phyloP scores from a whole-genome alignment of 2,888 invertebrate genomes.

The Dione vanillae region DNA sequence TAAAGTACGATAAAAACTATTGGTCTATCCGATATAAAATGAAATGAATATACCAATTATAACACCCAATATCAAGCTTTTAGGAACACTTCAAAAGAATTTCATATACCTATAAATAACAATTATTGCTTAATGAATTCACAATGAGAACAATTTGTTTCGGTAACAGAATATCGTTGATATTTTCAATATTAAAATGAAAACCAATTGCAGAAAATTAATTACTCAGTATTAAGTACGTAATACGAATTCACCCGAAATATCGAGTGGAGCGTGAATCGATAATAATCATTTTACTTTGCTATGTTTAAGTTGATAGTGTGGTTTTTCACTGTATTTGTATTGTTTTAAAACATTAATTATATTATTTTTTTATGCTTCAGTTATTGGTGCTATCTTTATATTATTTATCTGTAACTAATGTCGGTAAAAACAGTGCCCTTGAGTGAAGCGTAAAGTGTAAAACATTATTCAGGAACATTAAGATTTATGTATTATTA shows the following conservation, averaged over 20 bases:
- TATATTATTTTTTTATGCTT: background rate
- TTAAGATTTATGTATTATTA: no score
- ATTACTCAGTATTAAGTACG: slow-evolving; percentile 41
- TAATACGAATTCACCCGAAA: slow-evolving; percentile 33
- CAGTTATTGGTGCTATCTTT: no score
- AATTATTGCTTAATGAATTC: slow-evolving; percentile 30
- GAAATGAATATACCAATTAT: background rate
- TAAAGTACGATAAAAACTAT: no score
- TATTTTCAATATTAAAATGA: slow-evolving; percentile 43
- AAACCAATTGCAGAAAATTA: slow-evolving; percentile 42
- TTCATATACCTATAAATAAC: slow-evolving; percentile 7
- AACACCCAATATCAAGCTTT: background rate
- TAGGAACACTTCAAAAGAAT: slow-evolving; percentile 3
- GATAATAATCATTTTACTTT: slow-evolving; percentile 21
- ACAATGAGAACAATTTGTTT: slow-evolving; percentile 34
- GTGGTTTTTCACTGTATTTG: background rate
- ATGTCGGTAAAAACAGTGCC: no score
- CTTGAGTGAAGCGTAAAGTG: no score
- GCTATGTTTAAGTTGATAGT: slow-evolving; percentile 6
- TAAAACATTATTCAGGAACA: no score
- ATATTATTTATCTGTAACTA: no score
- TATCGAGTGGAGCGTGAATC: slow-evolving; percentile 34
- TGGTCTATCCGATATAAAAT: no score
- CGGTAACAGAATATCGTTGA: slow-evolving; percentile 34
- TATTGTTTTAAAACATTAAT: slow-evolving; percentile 1